Percentiles rank a stretch among this genome's conserved stretches.
These are phyloP conservation scores for Penaeus japonicus DNA, from an alignment of 1,140 invertebrate genomes.

Conservation along the genomic window DNA sequence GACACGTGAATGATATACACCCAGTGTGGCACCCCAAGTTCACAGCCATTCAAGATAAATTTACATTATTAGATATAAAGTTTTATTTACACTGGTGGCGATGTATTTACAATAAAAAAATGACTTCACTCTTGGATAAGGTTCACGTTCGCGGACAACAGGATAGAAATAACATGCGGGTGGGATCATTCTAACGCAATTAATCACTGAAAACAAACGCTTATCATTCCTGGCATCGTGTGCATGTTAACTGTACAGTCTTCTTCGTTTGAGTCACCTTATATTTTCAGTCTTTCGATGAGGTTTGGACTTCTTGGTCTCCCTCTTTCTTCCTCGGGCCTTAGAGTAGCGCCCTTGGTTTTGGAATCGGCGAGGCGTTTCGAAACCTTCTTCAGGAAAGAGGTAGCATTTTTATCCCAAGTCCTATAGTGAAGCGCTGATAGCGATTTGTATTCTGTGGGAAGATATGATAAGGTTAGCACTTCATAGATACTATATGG, in stretches of 20 bases:
- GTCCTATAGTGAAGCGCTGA: conserved; percentile 39
- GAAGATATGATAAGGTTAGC: neutral
- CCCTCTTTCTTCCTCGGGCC: conserved; percentile 37
- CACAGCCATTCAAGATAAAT: neutral
- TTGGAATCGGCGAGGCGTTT: conserved; percentile 28
- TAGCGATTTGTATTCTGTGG: conserved; percentile 54
- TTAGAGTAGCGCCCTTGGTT: neutral
- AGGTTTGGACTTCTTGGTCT: conserved; percentile 37
- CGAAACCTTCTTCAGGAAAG: conserved; percentile 51
- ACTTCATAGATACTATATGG: neutral
- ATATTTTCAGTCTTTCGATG: conserved; percentile 44
- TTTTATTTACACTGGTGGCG: neutral
- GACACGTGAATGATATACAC: neutral
- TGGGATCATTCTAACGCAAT: no score
- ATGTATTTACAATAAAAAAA: no score
- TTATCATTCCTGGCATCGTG: neutral
- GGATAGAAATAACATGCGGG: no score
- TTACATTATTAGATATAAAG: neutral
- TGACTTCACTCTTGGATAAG: no score
- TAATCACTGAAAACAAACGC: no score
- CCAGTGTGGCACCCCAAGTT: neutral
- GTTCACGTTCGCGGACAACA: no score
- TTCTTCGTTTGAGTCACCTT: neutral
- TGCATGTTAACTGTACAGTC: neutral
- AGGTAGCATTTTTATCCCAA: conserved; percentile 27